Base-by-base conservation (phyloP, 2,113 vertebrate species). In the Trochalopteron elliotii region DNA sequence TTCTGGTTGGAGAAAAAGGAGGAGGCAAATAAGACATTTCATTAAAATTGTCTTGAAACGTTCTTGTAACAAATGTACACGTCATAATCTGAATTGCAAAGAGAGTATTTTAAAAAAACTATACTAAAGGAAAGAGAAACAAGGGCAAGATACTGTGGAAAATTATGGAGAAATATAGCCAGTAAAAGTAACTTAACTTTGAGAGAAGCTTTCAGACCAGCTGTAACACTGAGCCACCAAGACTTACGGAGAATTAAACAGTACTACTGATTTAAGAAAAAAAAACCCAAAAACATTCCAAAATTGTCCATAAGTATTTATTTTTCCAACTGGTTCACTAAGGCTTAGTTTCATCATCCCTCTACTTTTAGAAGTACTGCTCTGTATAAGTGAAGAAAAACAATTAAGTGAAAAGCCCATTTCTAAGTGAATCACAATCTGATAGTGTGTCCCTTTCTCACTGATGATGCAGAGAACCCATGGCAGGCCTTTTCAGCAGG, bases 381-480 rank as follows among this genome's bases (percentile, higher is more conserved):
- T 55, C 37, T 42, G 5, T 27, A 2, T 8, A 63, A 64, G 17
- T 81, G 31, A 82, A 68, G 50, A 67, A 70, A 24, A 83, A 16
- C 22, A 74, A 28, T 6, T 6, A 67, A 24, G 21, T 37, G 22
- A 77, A 79, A 39, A 47, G n/a, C 11, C 7, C 30, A 47, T 0
- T 19, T 64, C 14, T 14, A 60, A 27, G n/a, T 7, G 39, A 78
- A 53, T 14, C 20, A 42, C 3, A 1, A 30, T 25, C 13, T 64
- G 44, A 52, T 1, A 63, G 27, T 0, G 7, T 17, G 7, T 24
- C 39, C 27, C 47, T 25, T 65, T 65, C 80, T 74, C 59, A 64
- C 18, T 14, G 23, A 22, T 0, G 12, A 39, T 0, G 6, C 5
- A 45, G 33, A 74, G n/a, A 68, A 81, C 7, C 5, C 64, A 75